A percentile compares a stretch with the other conserved stretches of the same genome.
These are phyloP conservation scores for Serripes groenlandicus DNA, from an alignment of 2,888 invertebrate genomes.

Conservation along the genomic window DNA sequence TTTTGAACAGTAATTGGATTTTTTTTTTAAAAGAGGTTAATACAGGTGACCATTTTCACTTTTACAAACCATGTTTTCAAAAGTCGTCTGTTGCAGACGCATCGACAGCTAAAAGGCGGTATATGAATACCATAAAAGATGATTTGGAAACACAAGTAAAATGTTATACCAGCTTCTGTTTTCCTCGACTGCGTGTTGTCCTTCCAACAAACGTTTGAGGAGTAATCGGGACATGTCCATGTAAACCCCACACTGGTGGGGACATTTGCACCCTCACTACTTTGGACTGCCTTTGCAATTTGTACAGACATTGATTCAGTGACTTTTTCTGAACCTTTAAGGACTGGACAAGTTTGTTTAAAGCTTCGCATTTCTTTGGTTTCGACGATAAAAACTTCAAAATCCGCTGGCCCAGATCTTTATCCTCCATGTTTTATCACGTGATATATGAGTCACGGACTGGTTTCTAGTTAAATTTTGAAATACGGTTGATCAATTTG, in stretches of 20 bases:
- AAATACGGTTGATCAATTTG: too few species aligned
- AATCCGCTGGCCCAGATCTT: slow-evolving; percentile 33
- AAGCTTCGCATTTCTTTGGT: slow-evolving; percentile 45
- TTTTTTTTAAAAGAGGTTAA: too few species aligned
- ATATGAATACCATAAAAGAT: not conserved
- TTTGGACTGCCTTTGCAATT: slow-evolving; percentile 35
- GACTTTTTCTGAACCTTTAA: slow-evolving; percentile 47
- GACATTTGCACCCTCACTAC: slow-evolving; percentile 43
- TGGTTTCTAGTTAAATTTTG: too few species aligned
- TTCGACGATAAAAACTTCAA: slow-evolving; percentile 39
- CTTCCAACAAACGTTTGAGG: not conserved
- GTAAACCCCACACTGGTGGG: slow-evolving; percentile 61
- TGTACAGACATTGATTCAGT: slow-evolving; percentile 56
- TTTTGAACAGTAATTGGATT: not conserved
- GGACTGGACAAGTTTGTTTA: slow-evolving; percentile 46
- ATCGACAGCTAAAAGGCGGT: not conserved
- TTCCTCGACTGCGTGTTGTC: not conserved
- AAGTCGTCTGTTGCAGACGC: not conserved
- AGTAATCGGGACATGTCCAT: not conserved
- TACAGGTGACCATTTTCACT: not conserved
- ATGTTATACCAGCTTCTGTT: not conserved
- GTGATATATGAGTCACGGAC: not conserved
- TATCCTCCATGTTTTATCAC: slow-evolving; percentile 49
- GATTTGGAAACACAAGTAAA: not conserved
- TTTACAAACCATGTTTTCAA: not conserved